Percentiles rank a stretch among this genome's conserved stretches.
These are phyloP conservation scores for Boloria selene DNA, from an alignment of 2,888 invertebrate species.

Conservation along the genomic window DNA sequence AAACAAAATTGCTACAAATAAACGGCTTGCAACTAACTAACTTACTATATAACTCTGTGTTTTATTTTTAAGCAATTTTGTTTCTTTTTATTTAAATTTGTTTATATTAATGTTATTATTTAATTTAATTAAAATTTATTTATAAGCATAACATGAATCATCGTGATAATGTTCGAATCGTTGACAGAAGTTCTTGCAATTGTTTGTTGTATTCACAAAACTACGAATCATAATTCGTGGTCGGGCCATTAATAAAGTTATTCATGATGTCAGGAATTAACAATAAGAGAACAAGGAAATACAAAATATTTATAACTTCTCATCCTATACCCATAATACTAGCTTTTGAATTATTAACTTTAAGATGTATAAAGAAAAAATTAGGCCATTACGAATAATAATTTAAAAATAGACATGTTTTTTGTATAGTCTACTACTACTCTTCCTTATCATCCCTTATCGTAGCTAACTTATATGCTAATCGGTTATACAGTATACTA, in stretches of 20 bases:
- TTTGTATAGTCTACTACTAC: too few relatives aligned
- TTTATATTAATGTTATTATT: not conserved
- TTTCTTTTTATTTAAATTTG: too few relatives aligned
- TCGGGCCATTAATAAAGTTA: constrained; percentile 18
- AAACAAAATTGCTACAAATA: not conserved
- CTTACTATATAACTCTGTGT: too few relatives aligned
- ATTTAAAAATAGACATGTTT: too few relatives aligned
- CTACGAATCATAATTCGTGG: constrained; percentile 9
- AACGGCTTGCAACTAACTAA: too few relatives aligned
- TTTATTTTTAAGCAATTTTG: too few relatives aligned
- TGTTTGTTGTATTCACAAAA: constrained; percentile 16
- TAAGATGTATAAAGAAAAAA: not conserved
- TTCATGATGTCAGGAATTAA: constrained; percentile 15
- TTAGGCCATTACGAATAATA: too few relatives aligned
- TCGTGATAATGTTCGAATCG: constrained; percentile 10
- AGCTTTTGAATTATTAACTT: not conserved
- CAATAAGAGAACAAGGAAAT: constrained; percentile 14
- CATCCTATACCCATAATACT: not conserved
- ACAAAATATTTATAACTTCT: constrained; percentile 4
- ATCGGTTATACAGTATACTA: too few relatives aligned
- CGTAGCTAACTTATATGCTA: too few relatives aligned
- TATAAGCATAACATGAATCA: constrained; percentile 30
- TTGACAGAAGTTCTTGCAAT: constrained; percentile 29
- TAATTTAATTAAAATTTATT: constrained; percentile 6
- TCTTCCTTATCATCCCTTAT: too few relatives aligned